Percentiles rank a stretch among this genome's conserved stretches.
These are phyloP conservation scores for Macrophya annulata DNA, from an alignment of 2,888 invertebrate genomes.

Conservation along the genomic window DNA sequence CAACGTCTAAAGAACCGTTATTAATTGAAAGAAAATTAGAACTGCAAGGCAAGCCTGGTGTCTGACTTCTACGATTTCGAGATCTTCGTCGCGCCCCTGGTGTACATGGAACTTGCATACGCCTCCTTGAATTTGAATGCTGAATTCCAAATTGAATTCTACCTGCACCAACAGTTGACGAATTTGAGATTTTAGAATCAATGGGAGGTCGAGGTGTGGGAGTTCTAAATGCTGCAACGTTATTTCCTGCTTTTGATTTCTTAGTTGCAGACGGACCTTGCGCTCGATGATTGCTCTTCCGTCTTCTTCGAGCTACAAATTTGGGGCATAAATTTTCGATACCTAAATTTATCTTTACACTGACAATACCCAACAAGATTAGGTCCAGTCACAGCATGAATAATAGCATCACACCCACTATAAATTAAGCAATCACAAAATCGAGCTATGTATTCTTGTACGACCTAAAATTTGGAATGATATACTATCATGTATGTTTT, in stretches of 20 bases:
- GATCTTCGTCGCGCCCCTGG: not conserved
- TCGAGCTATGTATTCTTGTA: not conserved
- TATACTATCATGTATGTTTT: not conserved
- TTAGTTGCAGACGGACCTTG: conserved; percentile 23
- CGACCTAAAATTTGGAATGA: not conserved
- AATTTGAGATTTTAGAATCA: conserved; percentile 4
- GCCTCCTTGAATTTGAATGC: conserved; percentile 22
- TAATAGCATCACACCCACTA: not conserved
- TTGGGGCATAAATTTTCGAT: not conserved
- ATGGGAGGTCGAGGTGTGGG: conserved; percentile 3
- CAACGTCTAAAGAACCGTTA: not conserved
- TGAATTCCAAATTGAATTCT: conserved; percentile 16
- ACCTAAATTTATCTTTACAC: not conserved
- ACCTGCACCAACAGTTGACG: not conserved
- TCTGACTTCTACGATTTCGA: conserved; percentile 35
- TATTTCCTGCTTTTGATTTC: conserved; percentile 32
- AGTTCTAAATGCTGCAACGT: not conserved
- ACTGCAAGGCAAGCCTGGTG: not conserved
- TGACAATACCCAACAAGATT: not conserved
- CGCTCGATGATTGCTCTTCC: not conserved
- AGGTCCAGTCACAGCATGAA: not conserved
- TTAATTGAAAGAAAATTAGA: not conserved
- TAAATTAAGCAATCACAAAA: not conserved
- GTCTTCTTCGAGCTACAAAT: conserved; percentile 42
- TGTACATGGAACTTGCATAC: not conserved